Percentiles rank a stretch among this genome's conserved stretches.
Conservation (phyloP, 2,797 vertebrate genomes). For the Hozukius guyotensis region DNA sequence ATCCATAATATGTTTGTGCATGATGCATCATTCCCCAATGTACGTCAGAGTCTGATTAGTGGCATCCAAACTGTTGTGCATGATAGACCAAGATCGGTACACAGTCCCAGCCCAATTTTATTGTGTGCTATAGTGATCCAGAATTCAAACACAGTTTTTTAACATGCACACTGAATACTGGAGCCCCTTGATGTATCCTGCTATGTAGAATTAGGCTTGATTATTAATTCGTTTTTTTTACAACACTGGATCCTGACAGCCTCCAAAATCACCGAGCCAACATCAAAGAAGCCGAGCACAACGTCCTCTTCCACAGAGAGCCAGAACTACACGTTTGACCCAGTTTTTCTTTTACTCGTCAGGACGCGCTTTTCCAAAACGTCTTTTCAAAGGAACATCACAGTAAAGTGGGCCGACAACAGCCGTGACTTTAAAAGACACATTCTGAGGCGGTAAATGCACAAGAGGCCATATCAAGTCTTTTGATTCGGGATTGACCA, state of each 20-base stretch:
- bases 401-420: conserved; percentile 25
- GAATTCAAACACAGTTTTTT: conserved; percentile 17
- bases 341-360: conserved; percentile 44
- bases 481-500: conserved; percentile 36
- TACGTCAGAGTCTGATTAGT: conserved; percentile 42
- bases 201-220: conserved; percentile 31
- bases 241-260: conserved; percentile 35
- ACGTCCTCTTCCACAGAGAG: conserved; percentile 32
- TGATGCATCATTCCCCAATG: conserved; percentile 21
- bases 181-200: not conserved
- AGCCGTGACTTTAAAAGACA: conserved; percentile 23
- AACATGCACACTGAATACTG: not conserved
- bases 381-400: conserved; percentile 32
- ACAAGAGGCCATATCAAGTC: conserved; percentile 16
- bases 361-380: conserved; percentile 22
- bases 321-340: conserved; percentile 61
- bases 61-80: conserved; percentile 15
- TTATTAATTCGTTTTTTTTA: conserved; percentile 38
- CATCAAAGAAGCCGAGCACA: conserved; percentile 60
- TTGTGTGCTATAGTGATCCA: not conserved
- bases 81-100: conserved; percentile 12
- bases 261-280: conserved; percentile 40
- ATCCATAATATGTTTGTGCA: conserved; percentile 18
- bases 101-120: conserved; percentile 10
- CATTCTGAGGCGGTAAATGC: conserved; percentile 12